Base-by-base conservation (phyloP, 2,888 invertebrate genomes). In the Taphrorychus bicolor region DNA sequence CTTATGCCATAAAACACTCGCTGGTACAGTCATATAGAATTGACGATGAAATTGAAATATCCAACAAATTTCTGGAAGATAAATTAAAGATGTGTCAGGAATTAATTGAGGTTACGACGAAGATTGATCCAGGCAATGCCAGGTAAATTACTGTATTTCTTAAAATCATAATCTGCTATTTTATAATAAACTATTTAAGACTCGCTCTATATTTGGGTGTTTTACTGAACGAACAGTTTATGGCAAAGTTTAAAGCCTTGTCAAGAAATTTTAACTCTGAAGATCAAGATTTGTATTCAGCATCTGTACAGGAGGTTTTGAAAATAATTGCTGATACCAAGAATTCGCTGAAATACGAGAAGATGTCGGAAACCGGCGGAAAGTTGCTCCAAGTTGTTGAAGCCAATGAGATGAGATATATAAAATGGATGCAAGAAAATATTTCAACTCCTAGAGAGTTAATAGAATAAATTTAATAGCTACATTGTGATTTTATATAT, bases 21-120 rank as follows among this genome's bases (percentile, higher is more conserved):
- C 81, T 92, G 32, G 83, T 87, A 53, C 91, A 91, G 78, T 84
- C 91, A 70, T 91, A 91, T 76, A 90, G 90, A 17, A 88, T 87
- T 75, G 89, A 91, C 0, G 90, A 90, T 19, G 83, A 82, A 1
- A 81, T 87, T 0, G 82, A 88, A 56, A 83, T 85, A 75, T 84
- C 86, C 73, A 87, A 84, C 48, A 85, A 87, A 49, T 83, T 86
- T 59, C 78, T 89, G 53, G 84, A 85, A 5, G 86, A 85, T 69
- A 91, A 93, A 80, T 81, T 87, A 5, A 84, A 85, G 71, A 86
- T 90, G 79, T 90, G 90, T 70, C 83, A 84, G 62, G 87, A 89
- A 60, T 81, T 91, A 3, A 83, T 88, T 62, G 78, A 80, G 14
- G 85, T 88, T 7, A 89, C 89, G 0, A 85, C 82, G 52, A 85